These are phyloP conservation scores for Xiphophorus maculatus DNA, from an alignment of 2,113 vertebrate species.

Conservation along the genomic window DNA sequence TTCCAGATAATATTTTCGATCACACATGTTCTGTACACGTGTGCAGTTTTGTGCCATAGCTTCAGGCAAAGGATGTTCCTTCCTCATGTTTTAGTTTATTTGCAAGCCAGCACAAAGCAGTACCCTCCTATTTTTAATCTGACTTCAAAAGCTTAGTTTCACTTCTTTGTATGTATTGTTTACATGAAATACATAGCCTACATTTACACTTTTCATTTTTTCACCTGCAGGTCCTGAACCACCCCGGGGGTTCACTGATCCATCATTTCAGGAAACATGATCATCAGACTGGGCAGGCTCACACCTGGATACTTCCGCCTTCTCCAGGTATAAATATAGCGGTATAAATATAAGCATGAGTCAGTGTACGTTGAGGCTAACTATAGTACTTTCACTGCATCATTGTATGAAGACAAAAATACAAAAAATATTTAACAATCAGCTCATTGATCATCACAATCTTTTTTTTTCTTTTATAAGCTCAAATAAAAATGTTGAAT, in stretches of 20 bases:
- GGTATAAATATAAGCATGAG: not conserved
- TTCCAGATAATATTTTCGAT: conserved; percentile 26
- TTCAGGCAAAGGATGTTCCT: conserved; percentile 47
- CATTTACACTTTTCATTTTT: not conserved
- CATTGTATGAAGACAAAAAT: not conserved
- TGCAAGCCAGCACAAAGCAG: not conserved
- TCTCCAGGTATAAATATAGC: conserved; percentile 82
- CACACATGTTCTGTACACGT: not conserved
- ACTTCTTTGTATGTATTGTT: no score
- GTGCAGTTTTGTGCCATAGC: conserved; percentile 32
- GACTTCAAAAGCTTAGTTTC: not conserved
- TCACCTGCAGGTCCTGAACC: conserved; percentile 47
- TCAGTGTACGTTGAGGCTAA: not conserved
- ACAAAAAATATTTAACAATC: no score
- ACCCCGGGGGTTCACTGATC: conserved; percentile 3
- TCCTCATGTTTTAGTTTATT: conserved; percentile 34
- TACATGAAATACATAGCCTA: not conserved
- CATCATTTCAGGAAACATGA: conserved; percentile 70
- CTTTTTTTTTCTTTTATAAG: not conserved
- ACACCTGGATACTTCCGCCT: conserved; percentile 95
- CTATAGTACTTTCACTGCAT: not conserved
- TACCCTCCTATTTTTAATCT: not conserved
- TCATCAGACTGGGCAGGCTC: conserved; percentile 89
- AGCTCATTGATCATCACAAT: not conserved
- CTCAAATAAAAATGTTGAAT: not conserved